Percentiles rank a stretch among this genome's conserved stretches.
Evolutionary conservation across 2,888 invertebrate genomes (phyloP).

Genomic region (Osmoderma eremita): DNA sequence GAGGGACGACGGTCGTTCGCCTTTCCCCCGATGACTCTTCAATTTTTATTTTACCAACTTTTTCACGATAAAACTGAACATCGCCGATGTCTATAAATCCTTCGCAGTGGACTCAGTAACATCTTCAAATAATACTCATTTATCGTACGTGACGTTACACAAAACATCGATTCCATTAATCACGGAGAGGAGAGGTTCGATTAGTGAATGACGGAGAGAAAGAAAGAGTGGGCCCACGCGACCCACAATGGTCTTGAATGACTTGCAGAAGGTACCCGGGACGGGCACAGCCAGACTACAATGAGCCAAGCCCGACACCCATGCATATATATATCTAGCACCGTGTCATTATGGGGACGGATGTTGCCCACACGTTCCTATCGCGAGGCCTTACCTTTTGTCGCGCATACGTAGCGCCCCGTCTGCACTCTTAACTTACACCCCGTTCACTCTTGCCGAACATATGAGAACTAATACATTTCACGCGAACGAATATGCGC

Average conservation of each 20-base stretch:
- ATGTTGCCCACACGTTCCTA: conserved; percentile 47
- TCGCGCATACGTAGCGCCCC: conserved; percentile 24
- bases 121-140: conserved; percentile 45
- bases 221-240: conserved; percentile 44
- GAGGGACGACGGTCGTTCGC: conserved; percentile 10
- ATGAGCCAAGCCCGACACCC: conserved; percentile 52
- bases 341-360: conserved; percentile 54
- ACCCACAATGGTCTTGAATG: conserved; percentile 49
- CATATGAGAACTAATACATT: conserved; percentile 17
- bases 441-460: conserved; percentile 20
- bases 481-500: conserved; percentile 10
- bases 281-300: conserved; percentile 52
- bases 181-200: conserved; percentile 48
- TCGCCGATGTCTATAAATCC: conserved; percentile 28
- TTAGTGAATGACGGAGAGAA: conserved; percentile 53
- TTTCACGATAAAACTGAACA: conserved; percentile 22
- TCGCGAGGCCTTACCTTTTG: conserved; percentile 27
- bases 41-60: conserved; percentile 32
- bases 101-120: conserved; percentile 23
- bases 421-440: conserved; percentile 1
- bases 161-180: conserved; percentile 52
- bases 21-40: conserved; percentile 24
- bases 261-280: conserved; percentile 51
- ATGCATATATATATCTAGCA: conserved; percentile 50
- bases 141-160: conserved; percentile 52